Conservation (phyloP, 1,140 invertebrate genomes). For the Antheraea mylitta region DNA sequence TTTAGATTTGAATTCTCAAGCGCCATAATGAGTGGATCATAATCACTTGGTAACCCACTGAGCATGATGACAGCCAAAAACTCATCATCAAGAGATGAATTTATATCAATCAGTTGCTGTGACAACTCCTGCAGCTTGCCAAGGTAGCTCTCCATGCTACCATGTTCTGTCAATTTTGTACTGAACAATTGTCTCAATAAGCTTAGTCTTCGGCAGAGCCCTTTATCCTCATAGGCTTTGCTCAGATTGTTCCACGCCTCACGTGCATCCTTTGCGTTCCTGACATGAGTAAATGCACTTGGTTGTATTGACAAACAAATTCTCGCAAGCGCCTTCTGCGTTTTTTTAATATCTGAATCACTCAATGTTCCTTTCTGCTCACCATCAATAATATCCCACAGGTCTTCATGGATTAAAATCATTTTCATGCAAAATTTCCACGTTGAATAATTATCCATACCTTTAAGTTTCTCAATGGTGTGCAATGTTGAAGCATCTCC, state of each 20-base stretch:
- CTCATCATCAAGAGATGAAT: conserved; percentile 21
- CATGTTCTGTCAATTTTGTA: conserved; percentile 8
- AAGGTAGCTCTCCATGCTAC: conserved; percentile 20
- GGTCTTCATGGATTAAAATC: conserved; percentile 18
- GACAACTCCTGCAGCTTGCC: conserved; percentile 11
- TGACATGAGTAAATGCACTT: conserved; percentile 13
- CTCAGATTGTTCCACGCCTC: conserved; percentile 24
- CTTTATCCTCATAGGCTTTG: conserved; percentile 26
- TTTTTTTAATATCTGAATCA: conserved; percentile 13
- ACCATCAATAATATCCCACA: conserved; percentile 16
- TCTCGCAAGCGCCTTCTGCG: too few relatives aligned
- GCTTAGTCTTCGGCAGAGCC: conserved; percentile 20
- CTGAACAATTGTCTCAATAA: conserved; percentile 18
- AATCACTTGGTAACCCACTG: conserved; percentile 17
- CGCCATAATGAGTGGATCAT: conserved; percentile 23
- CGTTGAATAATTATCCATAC: conserved; percentile 13
- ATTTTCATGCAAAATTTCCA: conserved; percentile 24
- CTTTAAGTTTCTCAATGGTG: conserved; percentile 18
- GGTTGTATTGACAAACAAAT: too few relatives aligned
- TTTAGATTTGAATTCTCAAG: conserved; percentile 17
- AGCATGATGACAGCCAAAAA: conserved; percentile 25
- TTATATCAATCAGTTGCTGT: conserved; percentile 21
- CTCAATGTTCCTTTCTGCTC: neutral
- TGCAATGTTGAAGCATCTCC: neutral
- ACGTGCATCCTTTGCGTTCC: conserved; percentile 18